Evolutionary conservation across 2,888 invertebrate species (phyloP).

Genomic region (Erebia epiphron): DNA sequence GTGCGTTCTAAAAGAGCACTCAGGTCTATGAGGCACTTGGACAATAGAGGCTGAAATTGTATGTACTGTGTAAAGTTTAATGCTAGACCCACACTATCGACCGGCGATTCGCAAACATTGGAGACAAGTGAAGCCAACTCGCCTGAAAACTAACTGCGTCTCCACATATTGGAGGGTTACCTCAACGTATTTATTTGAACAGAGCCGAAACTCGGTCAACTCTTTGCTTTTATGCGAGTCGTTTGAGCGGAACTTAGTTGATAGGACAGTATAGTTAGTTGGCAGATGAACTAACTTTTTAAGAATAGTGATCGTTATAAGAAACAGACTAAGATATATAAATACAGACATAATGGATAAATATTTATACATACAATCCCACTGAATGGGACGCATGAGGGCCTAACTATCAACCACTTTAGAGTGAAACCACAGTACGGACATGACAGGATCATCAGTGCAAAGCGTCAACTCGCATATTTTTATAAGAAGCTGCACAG

Average conservation of each 20-base stretch:
- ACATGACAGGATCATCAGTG: too few species aligned
- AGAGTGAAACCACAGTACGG: too few species aligned
- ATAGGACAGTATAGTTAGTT: not conserved
- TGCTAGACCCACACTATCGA: constrained; percentile 20
- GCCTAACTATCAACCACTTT: too few species aligned
- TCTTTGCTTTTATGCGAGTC: constrained; percentile 22
- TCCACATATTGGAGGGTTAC: constrained; percentile 18
- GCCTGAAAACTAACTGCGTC: constrained; percentile 19
- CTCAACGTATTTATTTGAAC: constrained; percentile 24
- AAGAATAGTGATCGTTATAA: not conserved
- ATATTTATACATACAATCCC: too few species aligned
- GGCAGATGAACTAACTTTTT: constrained; percentile 10
- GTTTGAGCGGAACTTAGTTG: constrained; percentile 13
- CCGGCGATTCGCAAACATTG: not conserved
- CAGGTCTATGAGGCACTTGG: constrained; percentile 36
- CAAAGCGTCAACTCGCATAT: too few species aligned
- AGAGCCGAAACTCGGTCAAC: constrained; percentile 17
- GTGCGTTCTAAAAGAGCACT: constrained; percentile 38
- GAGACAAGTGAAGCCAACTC: constrained; percentile 17
- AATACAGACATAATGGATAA: too few species aligned
- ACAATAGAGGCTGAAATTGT: constrained; percentile 53
- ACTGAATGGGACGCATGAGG: too few species aligned
- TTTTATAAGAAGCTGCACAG: too few species aligned
- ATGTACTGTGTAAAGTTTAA: constrained; percentile 20
- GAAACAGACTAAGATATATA: not conserved